These are phyloP conservation scores for Albula goreensis DNA, from an alignment of 2,113 vertebrate species.

Conservation along the genomic window DNA sequence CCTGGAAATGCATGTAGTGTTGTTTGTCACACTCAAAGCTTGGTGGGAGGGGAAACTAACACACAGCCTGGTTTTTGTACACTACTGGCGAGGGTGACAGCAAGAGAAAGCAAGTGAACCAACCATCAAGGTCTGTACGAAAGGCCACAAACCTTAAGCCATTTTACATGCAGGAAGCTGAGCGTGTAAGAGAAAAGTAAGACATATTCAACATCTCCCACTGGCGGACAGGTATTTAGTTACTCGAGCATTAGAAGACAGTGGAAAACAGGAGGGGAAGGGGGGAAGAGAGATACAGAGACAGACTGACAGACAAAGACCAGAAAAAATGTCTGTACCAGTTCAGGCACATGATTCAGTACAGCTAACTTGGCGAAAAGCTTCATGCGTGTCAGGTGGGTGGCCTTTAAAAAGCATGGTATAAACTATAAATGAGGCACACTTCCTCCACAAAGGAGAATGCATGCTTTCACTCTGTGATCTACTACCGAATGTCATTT, in stretches of 20 bases:
- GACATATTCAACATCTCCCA: slow-evolving; percentile 80
- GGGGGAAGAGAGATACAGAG: slow-evolving; percentile 18
- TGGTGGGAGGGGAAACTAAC: too few species aligned
- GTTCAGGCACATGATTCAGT: background rate
- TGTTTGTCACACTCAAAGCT: too few species aligned
- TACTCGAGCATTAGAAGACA: slow-evolving; percentile 65
- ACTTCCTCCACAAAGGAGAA: background rate
- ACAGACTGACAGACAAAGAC: slow-evolving; percentile 3
- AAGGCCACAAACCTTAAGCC: slow-evolving; percentile 85
- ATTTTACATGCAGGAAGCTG: slow-evolving; percentile 89
- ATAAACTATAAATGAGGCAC: background rate
- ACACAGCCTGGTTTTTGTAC: background rate
- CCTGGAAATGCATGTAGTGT: too few species aligned
- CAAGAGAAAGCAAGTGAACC: slow-evolving; percentile 73
- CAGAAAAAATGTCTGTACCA: background rate
- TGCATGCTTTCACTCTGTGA: background rate
- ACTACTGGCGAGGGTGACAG: slow-evolving; percentile 46
- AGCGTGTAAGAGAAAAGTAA: slow-evolving; percentile 87
- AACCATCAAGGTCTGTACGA: slow-evolving; percentile 63
- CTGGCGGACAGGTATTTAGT: slow-evolving; percentile 74
- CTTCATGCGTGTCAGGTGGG: background rate
- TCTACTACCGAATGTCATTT: background rate
- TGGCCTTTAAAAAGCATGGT: background rate
- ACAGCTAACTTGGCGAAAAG: background rate
- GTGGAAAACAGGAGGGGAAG: slow-evolving; percentile 51